Evolutionary conservation across 2,888 invertebrate genomes (phyloP).

Genomic region (Osedax frankpressi): DNA sequence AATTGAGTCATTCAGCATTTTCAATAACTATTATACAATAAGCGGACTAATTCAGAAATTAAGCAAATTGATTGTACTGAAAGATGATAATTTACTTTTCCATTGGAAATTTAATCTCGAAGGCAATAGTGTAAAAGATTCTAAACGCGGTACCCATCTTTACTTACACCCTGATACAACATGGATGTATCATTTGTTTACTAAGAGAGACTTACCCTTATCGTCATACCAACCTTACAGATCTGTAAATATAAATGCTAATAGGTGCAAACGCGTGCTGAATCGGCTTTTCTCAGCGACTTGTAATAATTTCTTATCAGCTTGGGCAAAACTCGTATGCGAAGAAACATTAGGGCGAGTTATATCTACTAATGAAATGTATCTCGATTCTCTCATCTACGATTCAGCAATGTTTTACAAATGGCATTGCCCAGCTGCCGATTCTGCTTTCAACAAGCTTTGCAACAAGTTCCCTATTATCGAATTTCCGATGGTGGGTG

Average conservation of each 20-base stretch:
- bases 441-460: neutral
- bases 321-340: no score
- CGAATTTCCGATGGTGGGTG: conserved; percentile 24
- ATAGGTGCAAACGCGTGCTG: no score
- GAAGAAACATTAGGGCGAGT: no score
- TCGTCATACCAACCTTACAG: no score
- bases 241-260: no score
- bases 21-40: neutral
- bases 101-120: neutral
- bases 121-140: no score
- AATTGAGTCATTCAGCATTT: neutral
- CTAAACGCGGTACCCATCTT: neutral
- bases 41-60: neutral
- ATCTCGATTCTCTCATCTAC: neutral
- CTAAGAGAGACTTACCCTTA: no score
- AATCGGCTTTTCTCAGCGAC: no score
- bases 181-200: neutral
- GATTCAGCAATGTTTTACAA: neutral
- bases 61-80: neutral
- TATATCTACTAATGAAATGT: no score
- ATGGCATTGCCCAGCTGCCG: neutral
- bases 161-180: neutral
- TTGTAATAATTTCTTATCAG: no score
- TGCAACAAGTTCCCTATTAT: conserved; percentile 26
- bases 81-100: neutral